phyloP scores from a whole-genome alignment of 2,113 vertebrate species.

The Columba janthina region DNA sequence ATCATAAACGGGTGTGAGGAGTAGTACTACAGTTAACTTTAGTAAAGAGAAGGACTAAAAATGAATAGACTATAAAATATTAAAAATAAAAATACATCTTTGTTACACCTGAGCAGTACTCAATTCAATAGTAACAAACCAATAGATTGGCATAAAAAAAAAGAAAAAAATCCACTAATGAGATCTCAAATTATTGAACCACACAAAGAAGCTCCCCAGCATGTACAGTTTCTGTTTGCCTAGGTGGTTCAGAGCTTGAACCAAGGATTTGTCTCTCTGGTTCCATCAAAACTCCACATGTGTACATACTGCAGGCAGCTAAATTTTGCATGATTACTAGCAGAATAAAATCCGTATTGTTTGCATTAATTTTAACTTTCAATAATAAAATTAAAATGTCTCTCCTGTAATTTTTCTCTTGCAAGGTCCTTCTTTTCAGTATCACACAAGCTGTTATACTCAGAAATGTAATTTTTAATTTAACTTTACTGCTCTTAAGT shows the following conservation, averaged over 20 bases:
- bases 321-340: not conserved
- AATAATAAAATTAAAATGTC: not conserved
- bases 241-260: not conserved
- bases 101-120: not conserved
- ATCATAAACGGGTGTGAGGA: not conserved
- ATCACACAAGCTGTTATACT: not conserved
- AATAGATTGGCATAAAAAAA: not conserved
- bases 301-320: not conserved
- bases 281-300: not conserved
- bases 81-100: not conserved
- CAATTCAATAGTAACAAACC: not conserved
- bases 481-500: not conserved
- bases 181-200: not conserved
- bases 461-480: not conserved
- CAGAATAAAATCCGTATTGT: not conserved
- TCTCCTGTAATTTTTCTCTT: not conserved
- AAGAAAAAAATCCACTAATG: not conserved
- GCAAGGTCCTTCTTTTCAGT: not conserved
- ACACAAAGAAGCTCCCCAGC: not conserved
- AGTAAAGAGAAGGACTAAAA: not conserved
- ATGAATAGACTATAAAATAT: not conserved
- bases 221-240: not conserved
- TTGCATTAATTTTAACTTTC: not conserved
- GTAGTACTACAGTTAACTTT: not conserved
- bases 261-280: not conserved